Evolutionary conservation across 1,140 invertebrate species (phyloP).

Genomic region (Drusus annulatus): DNA sequence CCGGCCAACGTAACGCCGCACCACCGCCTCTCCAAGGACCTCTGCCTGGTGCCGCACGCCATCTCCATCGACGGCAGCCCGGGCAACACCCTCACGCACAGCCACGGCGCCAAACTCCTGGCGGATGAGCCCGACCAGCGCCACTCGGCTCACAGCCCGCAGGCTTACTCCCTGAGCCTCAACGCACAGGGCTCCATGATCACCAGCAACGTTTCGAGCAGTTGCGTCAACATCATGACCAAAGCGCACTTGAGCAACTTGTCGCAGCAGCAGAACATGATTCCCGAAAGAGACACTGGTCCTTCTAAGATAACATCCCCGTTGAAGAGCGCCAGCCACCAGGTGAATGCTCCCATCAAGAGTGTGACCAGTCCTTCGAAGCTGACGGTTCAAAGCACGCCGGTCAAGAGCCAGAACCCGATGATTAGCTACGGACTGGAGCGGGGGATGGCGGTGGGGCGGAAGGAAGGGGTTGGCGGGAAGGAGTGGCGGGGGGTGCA

Average conservation of each 20-base stretch:
- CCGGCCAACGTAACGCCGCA: conserved; percentile 65
- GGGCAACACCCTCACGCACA: conserved; percentile 55
- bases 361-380: conserved; percentile 67
- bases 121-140: conserved; percentile 35
- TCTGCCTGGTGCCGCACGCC: conserved; percentile 54
- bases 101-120: conserved; percentile 61
- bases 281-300: conserved; percentile 74
- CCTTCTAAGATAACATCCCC: conserved; percentile 68
- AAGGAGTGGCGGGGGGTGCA: conserved; percentile 51
- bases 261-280: conserved; percentile 69
- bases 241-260: conserved; percentile 63
- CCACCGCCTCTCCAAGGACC: conserved; percentile 58
- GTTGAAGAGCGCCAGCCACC: conserved; percentile 62
- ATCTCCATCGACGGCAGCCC: conserved; percentile 49
- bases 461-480: conserved; percentile 45
- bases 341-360: conserved; percentile 61
- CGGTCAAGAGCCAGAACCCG: conserved; percentile 76
- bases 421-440: conserved; percentile 71
- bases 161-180: conserved; percentile 42
- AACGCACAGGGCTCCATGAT: conserved; percentile 40
- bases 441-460: conserved; percentile 59
- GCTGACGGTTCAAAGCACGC: conserved; percentile 71
- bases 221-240: conserved; percentile 61
- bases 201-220: conserved; percentile 62
- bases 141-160: conserved; percentile 42